phyloP scores from a whole-genome alignment of 2,888 invertebrate species.

The Nephrotoma guestfalica region DNA sequence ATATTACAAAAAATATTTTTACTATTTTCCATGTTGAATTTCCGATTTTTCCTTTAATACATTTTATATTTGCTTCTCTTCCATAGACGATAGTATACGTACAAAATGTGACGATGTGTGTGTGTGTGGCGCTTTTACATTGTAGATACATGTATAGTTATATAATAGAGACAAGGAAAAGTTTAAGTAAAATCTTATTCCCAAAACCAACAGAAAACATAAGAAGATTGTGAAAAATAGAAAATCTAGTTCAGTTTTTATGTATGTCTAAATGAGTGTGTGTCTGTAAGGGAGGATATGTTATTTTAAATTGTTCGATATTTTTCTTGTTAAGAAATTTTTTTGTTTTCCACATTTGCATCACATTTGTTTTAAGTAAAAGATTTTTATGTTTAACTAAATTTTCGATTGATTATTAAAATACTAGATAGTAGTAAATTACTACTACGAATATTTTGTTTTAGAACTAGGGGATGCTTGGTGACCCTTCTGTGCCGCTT shows the following conservation, averaged over 20 bases:
- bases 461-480: too few relatives aligned
- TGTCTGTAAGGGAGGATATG: background rate
- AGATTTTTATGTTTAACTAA: too few relatives aligned
- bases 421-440: too few relatives aligned
- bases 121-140: background rate
- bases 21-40: background rate
- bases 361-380: too few relatives aligned
- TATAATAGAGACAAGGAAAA: background rate
- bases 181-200: too few relatives aligned
- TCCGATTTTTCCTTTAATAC: background rate
- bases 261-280: background rate
- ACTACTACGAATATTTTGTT: too few relatives aligned
- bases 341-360: background rate
- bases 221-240: background rate
- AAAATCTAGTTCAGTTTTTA: background rate
- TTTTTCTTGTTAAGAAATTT: background rate
- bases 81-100: background rate
- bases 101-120: background rate
- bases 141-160: background rate
- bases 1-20: background rate
- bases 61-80: background rate
- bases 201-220: background rate
- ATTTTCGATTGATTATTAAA: too few relatives aligned
- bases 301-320: background rate
- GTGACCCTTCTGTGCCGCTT: too few relatives aligned